Percentiles rank a stretch among this genome's conserved stretches.
phyloP scores from a whole-genome alignment of 2,113 vertebrate genomes.

The Stomatorhinus ivindoensis region DNA sequence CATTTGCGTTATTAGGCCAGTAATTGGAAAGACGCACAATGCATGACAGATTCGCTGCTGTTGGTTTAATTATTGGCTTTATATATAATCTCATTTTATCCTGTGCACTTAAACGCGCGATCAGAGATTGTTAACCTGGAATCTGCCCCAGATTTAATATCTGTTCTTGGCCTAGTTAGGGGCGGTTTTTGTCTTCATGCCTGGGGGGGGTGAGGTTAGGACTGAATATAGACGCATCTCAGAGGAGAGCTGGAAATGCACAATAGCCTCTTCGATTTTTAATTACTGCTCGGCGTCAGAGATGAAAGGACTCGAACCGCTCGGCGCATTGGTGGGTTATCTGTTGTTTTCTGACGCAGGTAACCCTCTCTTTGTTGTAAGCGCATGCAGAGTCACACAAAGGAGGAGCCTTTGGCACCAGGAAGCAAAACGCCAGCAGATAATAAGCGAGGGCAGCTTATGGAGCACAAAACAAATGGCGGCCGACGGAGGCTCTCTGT shows the following conservation, averaged over 20 bases:
- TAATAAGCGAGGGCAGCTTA: background rate
- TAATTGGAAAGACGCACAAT: background rate
- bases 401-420: background rate
- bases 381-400: background rate
- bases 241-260: background rate
- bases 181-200: background rate
- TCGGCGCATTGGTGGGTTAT: background rate
- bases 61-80: background rate
- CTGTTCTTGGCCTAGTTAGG: background rate
- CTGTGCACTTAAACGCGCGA: background rate
- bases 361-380: background rate
- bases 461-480: background rate
- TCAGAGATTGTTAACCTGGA: conserved; percentile 3
- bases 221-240: background rate
- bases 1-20: background rate
- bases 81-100: background rate
- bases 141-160: background rate
- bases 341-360: background rate
- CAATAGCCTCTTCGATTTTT: background rate
- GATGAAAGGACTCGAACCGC: background rate
- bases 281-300: background rate
- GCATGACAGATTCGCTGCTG: background rate
- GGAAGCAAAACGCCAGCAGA: background rate
- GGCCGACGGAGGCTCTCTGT: background rate
- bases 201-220: background rate